phyloP scores from a whole-genome alignment of 2,797 vertebrate genomes.

The Lepilemur septentrionalis region DNA sequence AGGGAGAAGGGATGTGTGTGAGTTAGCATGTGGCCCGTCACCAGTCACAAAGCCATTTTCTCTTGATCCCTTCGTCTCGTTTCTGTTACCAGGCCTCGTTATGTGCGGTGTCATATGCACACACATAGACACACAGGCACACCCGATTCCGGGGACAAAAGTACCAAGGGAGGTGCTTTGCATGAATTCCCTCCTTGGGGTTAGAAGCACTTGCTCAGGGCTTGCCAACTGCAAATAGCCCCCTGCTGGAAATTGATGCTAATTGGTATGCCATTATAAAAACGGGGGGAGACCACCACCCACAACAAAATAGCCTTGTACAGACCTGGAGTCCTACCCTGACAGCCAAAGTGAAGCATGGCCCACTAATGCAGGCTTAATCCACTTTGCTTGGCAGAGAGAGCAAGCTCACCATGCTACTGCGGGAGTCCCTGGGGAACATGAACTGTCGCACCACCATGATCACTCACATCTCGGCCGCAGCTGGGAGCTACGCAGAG shows the following conservation, averaged over 20 bases:
- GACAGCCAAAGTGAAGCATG: conserved; percentile 72
- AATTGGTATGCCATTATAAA: conserved; percentile 80
- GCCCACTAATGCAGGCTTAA: conserved; percentile 83
- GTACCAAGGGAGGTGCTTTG: conserved; percentile 31
- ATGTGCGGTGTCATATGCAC: not conserved
- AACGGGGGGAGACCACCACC: not conserved
- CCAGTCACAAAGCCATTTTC: not conserved
- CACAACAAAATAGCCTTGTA: not conserved
- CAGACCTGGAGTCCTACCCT: conserved; percentile 55
- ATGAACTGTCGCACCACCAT: conserved; percentile 95
- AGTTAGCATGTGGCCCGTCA: not conserved
- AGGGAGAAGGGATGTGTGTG: not conserved
- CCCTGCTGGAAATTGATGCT: conserved; percentile 62
- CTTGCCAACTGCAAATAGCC: conserved; percentile 55
- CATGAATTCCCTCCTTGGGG: conserved; percentile 26
- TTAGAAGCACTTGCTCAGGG: conserved; percentile 35
- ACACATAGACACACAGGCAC: not conserved
- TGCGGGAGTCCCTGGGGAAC: conserved; percentile 96
- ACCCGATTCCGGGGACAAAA: not conserved
- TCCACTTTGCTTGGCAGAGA: conserved; percentile 88
- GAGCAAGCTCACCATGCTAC: conserved; percentile 96
- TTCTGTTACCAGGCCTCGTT: conserved; percentile 1
- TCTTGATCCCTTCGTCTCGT: not conserved
- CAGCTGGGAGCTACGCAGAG: conserved; percentile 90
- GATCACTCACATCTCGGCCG: conserved; percentile 93